Evolutionary conservation across 2,113 vertebrate species (phyloP).

Genomic region (Phalacrocorax pelagicus): DNA sequence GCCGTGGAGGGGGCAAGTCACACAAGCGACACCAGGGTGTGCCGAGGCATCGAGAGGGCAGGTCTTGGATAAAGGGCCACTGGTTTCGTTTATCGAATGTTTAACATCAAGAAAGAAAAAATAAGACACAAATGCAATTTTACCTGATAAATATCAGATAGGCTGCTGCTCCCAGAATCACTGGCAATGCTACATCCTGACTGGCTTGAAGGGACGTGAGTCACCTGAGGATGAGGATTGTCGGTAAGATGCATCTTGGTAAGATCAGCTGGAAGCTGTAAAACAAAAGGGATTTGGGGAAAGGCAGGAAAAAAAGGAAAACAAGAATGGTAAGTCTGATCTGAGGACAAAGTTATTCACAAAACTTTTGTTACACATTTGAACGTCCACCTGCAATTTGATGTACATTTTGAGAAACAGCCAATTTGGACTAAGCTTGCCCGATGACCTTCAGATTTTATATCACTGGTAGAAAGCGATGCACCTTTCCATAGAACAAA

Average conservation of each 20-base stretch:
- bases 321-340: neutral
- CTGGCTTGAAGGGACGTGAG: constrained; percentile 91
- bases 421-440: neutral
- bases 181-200: constrained; percentile 97
- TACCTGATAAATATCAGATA: constrained; percentile 99
- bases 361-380: neutral
- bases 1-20: neutral
- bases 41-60: neutral
- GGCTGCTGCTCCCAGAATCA: constrained; percentile 96
- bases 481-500: neutral
- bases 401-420: neutral
- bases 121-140: neutral
- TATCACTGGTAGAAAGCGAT: neutral
- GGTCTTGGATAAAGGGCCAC: neutral
- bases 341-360: neutral
- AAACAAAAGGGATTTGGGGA: neutral
- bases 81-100: neutral
- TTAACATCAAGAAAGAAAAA: neutral
- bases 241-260: constrained; percentile 97
- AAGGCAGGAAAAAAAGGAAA: neutral
- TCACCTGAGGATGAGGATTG: constrained; percentile 87
- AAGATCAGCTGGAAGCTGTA: constrained; percentile 94
- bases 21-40: fast-evolving
- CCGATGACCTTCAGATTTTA: neutral
- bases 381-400: neutral